phyloP scores from a whole-genome alignment of 2,888 invertebrate genomes.

The Thelaira solivaga region DNA sequence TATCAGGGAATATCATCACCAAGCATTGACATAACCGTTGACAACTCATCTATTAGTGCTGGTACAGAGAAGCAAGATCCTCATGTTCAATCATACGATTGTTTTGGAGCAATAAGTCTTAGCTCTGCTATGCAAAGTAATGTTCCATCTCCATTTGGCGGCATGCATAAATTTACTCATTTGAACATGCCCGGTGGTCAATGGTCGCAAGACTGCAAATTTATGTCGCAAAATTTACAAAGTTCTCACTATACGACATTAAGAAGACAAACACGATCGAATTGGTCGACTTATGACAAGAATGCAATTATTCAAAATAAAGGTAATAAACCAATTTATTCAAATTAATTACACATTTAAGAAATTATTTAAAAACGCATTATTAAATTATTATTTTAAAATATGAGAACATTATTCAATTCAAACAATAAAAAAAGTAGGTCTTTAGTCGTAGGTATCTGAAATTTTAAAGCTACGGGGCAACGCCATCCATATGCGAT shows the following conservation, averaged over 20 bases:
- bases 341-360: neutral
- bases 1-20: constrained; percentile 47
- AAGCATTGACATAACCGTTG: constrained; percentile 70
- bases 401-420: too few relatives aligned
- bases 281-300: constrained; percentile 72
- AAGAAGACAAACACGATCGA: constrained; percentile 74
- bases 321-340: constrained; percentile 32
- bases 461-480: too few relatives aligned
- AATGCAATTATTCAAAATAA: constrained; percentile 63
- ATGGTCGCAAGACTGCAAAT: constrained; percentile 83
- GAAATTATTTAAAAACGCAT: too few relatives aligned
- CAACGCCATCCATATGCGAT: too few relatives aligned
- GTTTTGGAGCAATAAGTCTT: constrained; percentile 82
- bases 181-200: constrained; percentile 87
- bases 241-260: constrained; percentile 81
- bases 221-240: constrained; percentile 83
- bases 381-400: too few relatives aligned
- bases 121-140: constrained; percentile 86
- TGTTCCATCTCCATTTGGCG: constrained; percentile 84
- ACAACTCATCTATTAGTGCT: constrained; percentile 64
- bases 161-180: constrained; percentile 80
- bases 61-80: constrained; percentile 78
- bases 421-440: too few relatives aligned
- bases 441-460: too few relatives aligned
- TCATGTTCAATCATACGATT: constrained; percentile 83